Percentiles rank a stretch among this genome's conserved stretches.
Evolutionary conservation across 2,888 invertebrate genomes (phyloP).

Genomic region (Ochlodes sylvanus): DNA sequence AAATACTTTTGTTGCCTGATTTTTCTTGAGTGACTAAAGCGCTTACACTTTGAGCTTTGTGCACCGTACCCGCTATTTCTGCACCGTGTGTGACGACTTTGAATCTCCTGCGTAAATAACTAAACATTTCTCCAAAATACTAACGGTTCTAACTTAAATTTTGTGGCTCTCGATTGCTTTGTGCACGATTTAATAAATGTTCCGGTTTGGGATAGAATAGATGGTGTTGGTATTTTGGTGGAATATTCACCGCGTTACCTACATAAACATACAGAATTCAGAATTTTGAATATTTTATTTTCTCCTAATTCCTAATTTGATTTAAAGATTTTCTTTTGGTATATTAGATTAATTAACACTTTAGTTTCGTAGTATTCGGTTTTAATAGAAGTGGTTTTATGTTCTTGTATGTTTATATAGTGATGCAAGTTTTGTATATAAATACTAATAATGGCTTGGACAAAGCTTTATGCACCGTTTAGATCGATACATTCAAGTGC

Average conservation of each 20-base stretch:
- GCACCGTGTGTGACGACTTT: constrained; percentile 61
- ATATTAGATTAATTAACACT: background rate
- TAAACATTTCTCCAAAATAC: constrained; percentile 81
- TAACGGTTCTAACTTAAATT: constrained; percentile 71
- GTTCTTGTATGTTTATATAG: constrained; percentile 70
- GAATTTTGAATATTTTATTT: background rate
- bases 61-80: constrained; percentile 64
- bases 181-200: constrained; percentile 61
- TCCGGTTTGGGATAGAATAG: constrained; percentile 61
- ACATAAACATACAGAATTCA: constrained; percentile 64
- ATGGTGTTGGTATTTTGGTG: constrained; percentile 85
- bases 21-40: constrained; percentile 45
- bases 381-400: background rate
- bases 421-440: constrained; percentile 48
- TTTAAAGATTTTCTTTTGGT: background rate
- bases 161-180: constrained; percentile 57
- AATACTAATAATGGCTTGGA: constrained; percentile 69
- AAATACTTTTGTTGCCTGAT: constrained; percentile 25
- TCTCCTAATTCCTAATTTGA: constrained; percentile 5
- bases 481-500: constrained; percentile 51
- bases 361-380: background rate
- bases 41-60: constrained; percentile 71
- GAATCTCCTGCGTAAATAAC: constrained; percentile 54
- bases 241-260: constrained; percentile 64
- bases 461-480: constrained; percentile 70